phyloP scores from a whole-genome alignment of 2,888 invertebrate species.

The Coecobrya sp. region DNA sequence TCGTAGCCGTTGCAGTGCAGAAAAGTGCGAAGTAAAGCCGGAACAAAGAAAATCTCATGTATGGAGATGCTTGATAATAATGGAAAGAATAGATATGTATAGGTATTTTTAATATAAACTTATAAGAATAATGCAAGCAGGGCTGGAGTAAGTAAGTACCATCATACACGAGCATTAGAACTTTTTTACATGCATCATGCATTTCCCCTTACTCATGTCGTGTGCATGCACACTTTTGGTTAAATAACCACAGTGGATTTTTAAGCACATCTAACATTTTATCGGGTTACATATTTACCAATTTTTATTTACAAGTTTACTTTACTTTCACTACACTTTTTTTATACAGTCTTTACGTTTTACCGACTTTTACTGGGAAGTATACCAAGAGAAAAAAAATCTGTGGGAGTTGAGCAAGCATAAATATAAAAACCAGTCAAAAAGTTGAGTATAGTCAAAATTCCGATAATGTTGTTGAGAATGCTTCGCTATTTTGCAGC shows the following conservation, averaged over 20 bases:
- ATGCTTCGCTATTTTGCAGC: background rate
- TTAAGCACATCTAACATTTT: conserved; percentile 35
- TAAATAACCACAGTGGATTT: conserved; percentile 24
- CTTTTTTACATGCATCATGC: conserved; percentile 21
- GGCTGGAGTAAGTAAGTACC: background rate
- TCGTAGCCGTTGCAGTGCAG: conserved; percentile 23
- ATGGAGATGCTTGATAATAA: background rate
- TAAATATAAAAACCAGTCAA: conserved; percentile 45
- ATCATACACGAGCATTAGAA: background rate
- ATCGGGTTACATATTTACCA: background rate
- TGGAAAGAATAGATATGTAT: background rate
- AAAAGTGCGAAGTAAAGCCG: conserved; percentile 18
- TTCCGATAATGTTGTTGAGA: background rate
- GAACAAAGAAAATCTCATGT: conserved; percentile 42
- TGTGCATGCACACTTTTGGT: conserved; percentile 12
- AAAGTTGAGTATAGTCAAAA: conserved; percentile 9
- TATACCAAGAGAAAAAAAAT: background rate
- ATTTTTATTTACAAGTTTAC: conserved; percentile 70
- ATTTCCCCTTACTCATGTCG: background rate
- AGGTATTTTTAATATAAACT: background rate
- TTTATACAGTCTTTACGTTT: conserved; percentile 12
- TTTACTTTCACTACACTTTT: conserved; percentile 52
- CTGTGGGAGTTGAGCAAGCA: background rate
- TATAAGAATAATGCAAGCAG: background rate
- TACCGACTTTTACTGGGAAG: background rate